Base-by-base conservation (phyloP, 1,140 invertebrate genomes). In the Brachionus plicatilis region DNA sequence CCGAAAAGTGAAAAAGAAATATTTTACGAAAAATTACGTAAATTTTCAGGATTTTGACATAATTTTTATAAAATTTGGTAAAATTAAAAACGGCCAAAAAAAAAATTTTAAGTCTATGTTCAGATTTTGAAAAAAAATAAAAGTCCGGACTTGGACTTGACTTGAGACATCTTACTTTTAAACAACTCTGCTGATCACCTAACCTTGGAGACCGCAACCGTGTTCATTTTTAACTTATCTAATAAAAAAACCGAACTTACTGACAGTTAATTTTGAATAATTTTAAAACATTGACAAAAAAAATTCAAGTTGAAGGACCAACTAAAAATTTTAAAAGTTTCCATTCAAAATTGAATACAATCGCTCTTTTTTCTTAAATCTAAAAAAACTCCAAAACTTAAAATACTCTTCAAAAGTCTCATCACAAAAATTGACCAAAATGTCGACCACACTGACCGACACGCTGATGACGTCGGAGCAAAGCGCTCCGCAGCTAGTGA, bases 361-460 rank as follows among this genome's bases (percentile, higher is more conserved):
- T 20, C 27, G 41, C 6, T 33, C 66, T 12, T 66, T 66, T 66
- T 66, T 14, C 27, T 68, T 29, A n/a, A n/a, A 68, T 33, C 17
- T 37, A n/a, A 47, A 47, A n/a, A 47, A 47, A 37, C 33, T 37
- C 33, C 7, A 0, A 37, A 37, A 37, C 5, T 47, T 20, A 7
- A 41, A 72, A 72, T 9, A 60, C 20, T 47, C 27, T 76, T 50
- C 47, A 53, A n/a, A n/a, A 45, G 72, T 43, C 72, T 76, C 45
- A 76, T 47, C 12, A 12, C 24, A 50, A 50, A 43, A 29, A 9
- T 75, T 17, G 7, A 24, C 14, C 2, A 66, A 56, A 68, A 82
- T 82, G 79, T 82, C 79, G 11, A 82, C 79, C 11, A 82, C 65
- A n/a, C 27, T 65, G 20, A 82, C 79, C n/a, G 79, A 82, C 3